Base-by-base conservation (phyloP, 1,140 invertebrate species). In the Eubasilissa regina region DNA sequence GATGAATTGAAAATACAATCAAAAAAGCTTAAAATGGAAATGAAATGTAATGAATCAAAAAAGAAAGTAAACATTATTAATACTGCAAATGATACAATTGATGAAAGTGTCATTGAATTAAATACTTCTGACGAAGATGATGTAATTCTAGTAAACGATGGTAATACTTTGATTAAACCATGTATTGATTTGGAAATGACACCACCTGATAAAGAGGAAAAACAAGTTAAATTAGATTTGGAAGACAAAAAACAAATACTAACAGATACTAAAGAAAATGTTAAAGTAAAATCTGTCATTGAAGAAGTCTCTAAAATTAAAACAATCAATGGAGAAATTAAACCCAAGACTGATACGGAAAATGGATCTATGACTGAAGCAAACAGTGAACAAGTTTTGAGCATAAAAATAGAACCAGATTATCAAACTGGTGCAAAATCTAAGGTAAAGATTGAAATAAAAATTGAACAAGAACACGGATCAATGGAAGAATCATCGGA, bases 71-170 rank as follows among this genome's bases (percentile, higher is more conserved):
- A 70, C 51, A 48, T 17, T 19, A 17, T 10, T 48, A 51, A 47
- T 45, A 45, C n/a, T 17, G 19, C 10, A 47, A 47, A 45, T 17
- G 12, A 11, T 8, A 17, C 11, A 17, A 48, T 51, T 25, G 15
- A 25, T 51, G 66, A 66, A 43, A 66, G n/a, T 9, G n/a, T 48
- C 47, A 70, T 70, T 10, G 66, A 70, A 51, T 47, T 70, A 4
- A 19, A 11, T 12, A 70, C 66, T 19, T 70, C 66, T 10, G 66
- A 70, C 51, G 66, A 70, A 70, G 66, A 70, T 51, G 66, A 70
- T 51, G 17, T 70, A 13, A 70, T 51, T 70, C 6, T 70, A 17
- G 66, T 70, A 25, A 48, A 48, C 51, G 66, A 70, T 17, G 17
- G 44, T 48, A 21, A 70, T 51, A n/a, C 4, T n/a, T 19, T 15